Percentiles rank a stretch among this genome's conserved stretches.
phyloP scores from a whole-genome alignment of 1,140 invertebrate genomes.

The Orius laevigatus region DNA sequence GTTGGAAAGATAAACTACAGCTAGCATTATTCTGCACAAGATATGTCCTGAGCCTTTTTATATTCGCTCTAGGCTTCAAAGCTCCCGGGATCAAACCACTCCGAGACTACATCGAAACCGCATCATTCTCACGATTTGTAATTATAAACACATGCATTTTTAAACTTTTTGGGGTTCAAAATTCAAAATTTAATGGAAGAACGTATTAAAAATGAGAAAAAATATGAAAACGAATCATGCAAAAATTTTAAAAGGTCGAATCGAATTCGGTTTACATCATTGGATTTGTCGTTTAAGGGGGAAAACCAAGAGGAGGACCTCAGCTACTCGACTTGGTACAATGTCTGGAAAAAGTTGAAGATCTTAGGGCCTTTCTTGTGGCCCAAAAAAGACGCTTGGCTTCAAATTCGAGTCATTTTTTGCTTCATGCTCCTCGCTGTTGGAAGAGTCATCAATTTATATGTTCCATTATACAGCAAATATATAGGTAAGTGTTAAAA shows the following conservation, averaged over 20 bases:
- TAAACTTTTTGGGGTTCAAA: slow-evolving; percentile 9
- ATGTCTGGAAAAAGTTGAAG: slow-evolving; percentile 59
- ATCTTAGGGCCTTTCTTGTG: slow-evolving; percentile 81
- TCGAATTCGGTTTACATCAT: slow-evolving; percentile 6
- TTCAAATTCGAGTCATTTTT: slow-evolving; percentile 70
- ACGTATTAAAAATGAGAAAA: too few species aligned
- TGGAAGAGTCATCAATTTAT: slow-evolving; percentile 82
- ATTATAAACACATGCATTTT: neutral
- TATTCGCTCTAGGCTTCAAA: slow-evolving; percentile 73
- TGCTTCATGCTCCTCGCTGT: slow-evolving; percentile 61
- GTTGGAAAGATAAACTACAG: slow-evolving; percentile 62
- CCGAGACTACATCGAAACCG: neutral
- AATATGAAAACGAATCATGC: too few species aligned
- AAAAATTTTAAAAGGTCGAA: neutral
- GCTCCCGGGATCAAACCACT: slow-evolving; percentile 65
- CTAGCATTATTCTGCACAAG: slow-evolving; percentile 73
- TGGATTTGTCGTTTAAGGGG: slow-evolving; percentile 13
- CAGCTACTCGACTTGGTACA: slow-evolving; percentile 53
- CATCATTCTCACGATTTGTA: too few species aligned
- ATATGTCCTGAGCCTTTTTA: slow-evolving; percentile 54
- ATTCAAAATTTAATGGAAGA: too few species aligned
- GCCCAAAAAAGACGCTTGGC: slow-evolving; percentile 60
- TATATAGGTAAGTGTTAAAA: slow-evolving; percentile 39
- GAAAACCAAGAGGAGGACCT: neutral
- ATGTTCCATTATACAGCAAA: slow-evolving; percentile 86